Evolutionary conservation across 2,113 vertebrate genomes (phyloP).

Genomic region (Pseudopipra pipra): DNA sequence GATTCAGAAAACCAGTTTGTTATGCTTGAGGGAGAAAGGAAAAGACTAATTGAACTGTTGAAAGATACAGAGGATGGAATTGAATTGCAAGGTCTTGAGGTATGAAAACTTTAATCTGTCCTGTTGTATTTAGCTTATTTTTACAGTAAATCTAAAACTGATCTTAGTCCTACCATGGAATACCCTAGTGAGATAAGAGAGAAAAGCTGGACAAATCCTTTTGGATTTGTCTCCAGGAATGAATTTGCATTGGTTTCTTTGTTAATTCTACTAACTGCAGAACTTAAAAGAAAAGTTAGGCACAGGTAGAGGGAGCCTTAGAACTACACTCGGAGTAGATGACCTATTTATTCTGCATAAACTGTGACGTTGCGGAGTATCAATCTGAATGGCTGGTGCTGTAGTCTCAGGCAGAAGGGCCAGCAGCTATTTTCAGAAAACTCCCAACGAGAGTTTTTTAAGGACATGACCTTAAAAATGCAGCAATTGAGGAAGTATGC

Average conservation of each 20-base stretch:
- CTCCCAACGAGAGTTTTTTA: background rate
- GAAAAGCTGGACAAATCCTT: background rate
- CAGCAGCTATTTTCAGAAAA: background rate
- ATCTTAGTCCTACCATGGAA: background rate
- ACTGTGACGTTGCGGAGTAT: background rate
- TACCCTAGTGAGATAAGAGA: background rate
- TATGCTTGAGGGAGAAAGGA: constrained; percentile 83
- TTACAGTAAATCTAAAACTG: background rate
- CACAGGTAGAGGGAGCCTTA: background rate
- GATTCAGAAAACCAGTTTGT: constrained; percentile 72
- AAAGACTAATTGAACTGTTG: constrained; percentile 83
- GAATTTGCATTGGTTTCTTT: background rate
- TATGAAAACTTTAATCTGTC: constrained; percentile 26
- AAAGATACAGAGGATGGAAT: constrained; percentile 74
- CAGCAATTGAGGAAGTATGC: background rate
- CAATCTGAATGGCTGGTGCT: background rate
- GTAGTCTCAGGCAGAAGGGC: background rate
- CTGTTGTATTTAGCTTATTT: background rate
- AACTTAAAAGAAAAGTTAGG: background rate
- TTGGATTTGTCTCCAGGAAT: background rate
- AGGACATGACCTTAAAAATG: background rate
- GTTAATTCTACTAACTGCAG: background rate
- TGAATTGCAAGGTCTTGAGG: constrained; percentile 66
- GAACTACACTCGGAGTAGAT: background rate
- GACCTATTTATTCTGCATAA: background rate